These are phyloP conservation scores for Adrianichthys oophorus DNA, from an alignment of 2,797 vertebrate species.

Conservation along the genomic window DNA sequence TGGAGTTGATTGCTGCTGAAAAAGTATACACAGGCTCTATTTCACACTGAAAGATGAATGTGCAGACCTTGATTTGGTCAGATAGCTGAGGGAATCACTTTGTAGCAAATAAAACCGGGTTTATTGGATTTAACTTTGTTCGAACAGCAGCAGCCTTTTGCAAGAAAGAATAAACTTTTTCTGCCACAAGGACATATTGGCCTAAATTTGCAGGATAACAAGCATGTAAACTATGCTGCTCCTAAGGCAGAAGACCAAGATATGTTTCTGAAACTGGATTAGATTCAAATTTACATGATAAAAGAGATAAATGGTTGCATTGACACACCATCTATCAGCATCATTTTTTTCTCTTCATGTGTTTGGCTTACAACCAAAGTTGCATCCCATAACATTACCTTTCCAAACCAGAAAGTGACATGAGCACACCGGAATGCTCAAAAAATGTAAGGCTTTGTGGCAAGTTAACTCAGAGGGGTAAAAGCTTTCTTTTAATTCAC, in stretches of 20 bases:
- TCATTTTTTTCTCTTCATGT: conserved; percentile 9
- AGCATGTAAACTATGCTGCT: conserved; percentile 71
- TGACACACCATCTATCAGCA: conserved; percentile 32
- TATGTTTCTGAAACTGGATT: conserved; percentile 51
- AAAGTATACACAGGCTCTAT: conserved; percentile 53
- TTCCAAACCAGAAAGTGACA: no score
- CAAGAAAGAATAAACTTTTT: conserved; percentile 60
- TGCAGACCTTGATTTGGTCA: conserved; percentile 26
- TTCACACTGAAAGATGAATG: conserved; percentile 19
- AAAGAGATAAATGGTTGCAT: conserved; percentile 8
- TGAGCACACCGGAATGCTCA: no score
- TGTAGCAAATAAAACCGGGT: conserved; percentile 31
- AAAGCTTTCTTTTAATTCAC: conserved; percentile 9
- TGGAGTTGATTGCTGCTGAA: conserved; percentile 43
- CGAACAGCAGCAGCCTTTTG: conserved; percentile 51
- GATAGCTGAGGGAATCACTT: conserved; percentile 53
- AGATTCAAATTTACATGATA: no score
- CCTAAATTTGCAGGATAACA: conserved; percentile 77
- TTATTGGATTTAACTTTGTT: conserved; percentile 58
- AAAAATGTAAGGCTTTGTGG: neutral
- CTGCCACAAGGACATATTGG: conserved; percentile 74
- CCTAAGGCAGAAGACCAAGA: conserved; percentile 53
- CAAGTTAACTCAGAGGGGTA: neutral
- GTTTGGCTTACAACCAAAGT: no score
- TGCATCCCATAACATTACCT: no score